Base-by-base conservation (phyloP, 2,888 invertebrate species). In the Diachrysia chrysitis region DNA sequence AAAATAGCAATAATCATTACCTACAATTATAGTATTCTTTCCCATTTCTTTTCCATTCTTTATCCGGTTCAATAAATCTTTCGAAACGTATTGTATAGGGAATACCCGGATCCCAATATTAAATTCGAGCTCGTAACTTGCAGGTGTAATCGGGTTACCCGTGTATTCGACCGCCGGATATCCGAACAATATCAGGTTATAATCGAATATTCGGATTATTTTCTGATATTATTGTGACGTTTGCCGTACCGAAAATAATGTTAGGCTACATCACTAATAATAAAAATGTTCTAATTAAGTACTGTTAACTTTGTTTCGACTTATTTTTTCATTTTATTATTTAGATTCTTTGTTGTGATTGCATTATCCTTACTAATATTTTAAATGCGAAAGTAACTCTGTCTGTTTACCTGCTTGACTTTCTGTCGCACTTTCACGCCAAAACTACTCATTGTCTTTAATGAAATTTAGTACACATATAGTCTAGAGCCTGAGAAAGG, bases 61-160 rank as follows among this genome's bases (percentile, higher is more conserved):
- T 16, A n/a, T 6, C 4, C 6, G n/a, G 42, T 42, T 42, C 42
- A 42, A 42, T 42, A 42, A 42, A 42, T 42, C n/a, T 42, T n/a
- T 42, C 42, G n/a, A 5, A 42, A 6, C 42, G n/a, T n/a, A 42
- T n/a, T n/a, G 42, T 60, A 42, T 1, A 48, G 21, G 37, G 42
- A 61, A 57, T 42, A 54, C 12, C 3, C 19, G 17, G 37, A 53
- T 32, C 29, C 25, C 17, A 51, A 53, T 19, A 58, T 54, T 37
- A 60, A 56, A 76, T 62, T 70, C 10, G 16, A 46, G 17, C 21
- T 29, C 51, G 42, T 37, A 54, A 17, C 48, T 69, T 58, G 46
- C 9, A 25, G 21, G 29, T 32, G 54, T 23, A 56, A 71, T 67
- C 48, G 17, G 37, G 62, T 65, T 63, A 70, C 48, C 35, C 16